These are phyloP conservation scores for Drosophila trichaetosa DNA, from an alignment of 2,888 invertebrate genomes.

Conservation along the genomic window DNA sequence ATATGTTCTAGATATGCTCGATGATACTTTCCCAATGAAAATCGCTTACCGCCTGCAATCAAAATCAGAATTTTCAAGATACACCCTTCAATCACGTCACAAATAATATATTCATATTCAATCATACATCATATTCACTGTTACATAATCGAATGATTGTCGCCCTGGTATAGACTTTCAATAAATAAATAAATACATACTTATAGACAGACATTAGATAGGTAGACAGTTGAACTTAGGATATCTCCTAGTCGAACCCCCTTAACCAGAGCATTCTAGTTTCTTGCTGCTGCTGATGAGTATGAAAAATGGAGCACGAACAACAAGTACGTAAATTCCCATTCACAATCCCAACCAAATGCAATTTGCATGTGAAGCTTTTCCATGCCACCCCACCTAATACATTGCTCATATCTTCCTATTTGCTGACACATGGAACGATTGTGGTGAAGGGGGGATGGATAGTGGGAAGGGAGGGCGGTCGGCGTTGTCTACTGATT, in stretches of 20 bases:
- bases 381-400: neutral
- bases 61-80: neutral
- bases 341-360: conserved; percentile 24
- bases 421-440: neutral
- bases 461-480: neutral
- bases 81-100: neutral
- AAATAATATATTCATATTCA: neutral
- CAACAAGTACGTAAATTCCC: conserved; percentile 25
- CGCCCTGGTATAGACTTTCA: rapidly evolving
- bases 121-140: too few species aligned
- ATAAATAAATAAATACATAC: neutral
- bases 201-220: neutral
- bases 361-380: conserved; percentile 47
- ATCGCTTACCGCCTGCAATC: neutral
- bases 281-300: conserved; percentile 37
- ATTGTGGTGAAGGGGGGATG: too few species aligned
- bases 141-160: neutral
- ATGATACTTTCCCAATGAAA: neutral
- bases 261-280: conserved; percentile 1
- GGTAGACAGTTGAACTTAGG: neutral
- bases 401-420: neutral
- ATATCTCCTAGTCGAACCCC: neutral
- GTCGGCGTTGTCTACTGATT: conserved; percentile 61
- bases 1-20: neutral
- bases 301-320: conserved; percentile 48